Conservation (phyloP, 2,888 invertebrate species). For the Acronicta aceris region DNA sequence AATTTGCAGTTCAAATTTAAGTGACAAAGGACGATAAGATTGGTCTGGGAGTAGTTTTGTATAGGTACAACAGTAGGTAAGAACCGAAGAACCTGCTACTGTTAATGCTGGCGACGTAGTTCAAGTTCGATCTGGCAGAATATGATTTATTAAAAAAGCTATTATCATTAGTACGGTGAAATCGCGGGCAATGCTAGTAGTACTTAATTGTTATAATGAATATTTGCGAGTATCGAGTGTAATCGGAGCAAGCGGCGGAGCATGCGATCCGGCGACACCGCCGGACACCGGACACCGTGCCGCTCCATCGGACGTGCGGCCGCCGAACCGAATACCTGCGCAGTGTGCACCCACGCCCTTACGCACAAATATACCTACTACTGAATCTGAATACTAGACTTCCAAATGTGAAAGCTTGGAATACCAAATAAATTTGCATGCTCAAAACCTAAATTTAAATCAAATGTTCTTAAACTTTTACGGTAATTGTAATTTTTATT, state of each 20-base stretch:
- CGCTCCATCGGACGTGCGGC: conserved; percentile 60
- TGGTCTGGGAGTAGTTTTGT: too few relatives aligned
- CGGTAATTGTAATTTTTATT: too few relatives aligned
- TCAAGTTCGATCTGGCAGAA: too few relatives aligned
- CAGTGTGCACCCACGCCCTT: background rate
- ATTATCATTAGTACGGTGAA: background rate
- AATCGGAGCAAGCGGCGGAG: conserved; percentile 58
- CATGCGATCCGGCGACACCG: conserved; percentile 67
- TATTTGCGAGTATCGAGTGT: conserved; percentile 37
- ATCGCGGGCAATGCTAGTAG: background rate
- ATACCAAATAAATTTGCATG: background rate
- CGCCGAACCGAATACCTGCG: conserved; percentile 30
- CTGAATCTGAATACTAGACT: conserved; percentile 2
- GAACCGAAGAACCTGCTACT: too few relatives aligned
- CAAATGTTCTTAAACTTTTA: too few relatives aligned
- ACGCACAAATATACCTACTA: background rate
- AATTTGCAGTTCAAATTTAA: too few relatives aligned
- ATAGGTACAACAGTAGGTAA: too few relatives aligned
- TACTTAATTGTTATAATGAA: conserved; percentile 19
- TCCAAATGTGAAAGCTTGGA: background rate
- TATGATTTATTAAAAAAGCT: too few relatives aligned
- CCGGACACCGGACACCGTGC: conserved; percentile 65
- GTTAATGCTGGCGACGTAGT: too few relatives aligned
- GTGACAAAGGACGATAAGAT: too few relatives aligned
- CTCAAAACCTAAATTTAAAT: too few relatives aligned